Evolutionary conservation across 2,797 vertebrate species (phyloP).

Genomic region (Cuculus canorus): DNA sequence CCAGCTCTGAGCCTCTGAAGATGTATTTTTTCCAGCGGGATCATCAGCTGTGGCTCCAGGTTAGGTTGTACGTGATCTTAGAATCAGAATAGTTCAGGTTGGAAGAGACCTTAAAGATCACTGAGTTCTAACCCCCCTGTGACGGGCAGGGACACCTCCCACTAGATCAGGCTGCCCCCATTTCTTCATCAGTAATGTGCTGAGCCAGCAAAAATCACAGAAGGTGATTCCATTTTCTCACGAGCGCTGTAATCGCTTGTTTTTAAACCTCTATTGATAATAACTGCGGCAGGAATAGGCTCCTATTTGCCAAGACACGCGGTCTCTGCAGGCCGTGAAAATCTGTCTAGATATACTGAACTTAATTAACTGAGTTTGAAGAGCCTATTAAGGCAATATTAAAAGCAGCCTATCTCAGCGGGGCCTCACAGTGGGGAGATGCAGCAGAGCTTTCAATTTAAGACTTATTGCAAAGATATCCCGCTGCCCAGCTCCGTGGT

Average conservation of each 20-base stretch:
- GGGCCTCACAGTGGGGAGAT: slow-evolving; percentile 45
- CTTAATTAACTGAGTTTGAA: slow-evolving; percentile 77
- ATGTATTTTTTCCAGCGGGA: neutral
- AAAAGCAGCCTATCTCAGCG: slow-evolving; percentile 66
- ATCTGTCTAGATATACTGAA: slow-evolving; percentile 64
- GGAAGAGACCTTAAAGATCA: too few species aligned
- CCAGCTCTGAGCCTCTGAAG: neutral
- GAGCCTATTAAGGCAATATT: slow-evolving; percentile 76
- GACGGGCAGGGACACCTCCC: too few species aligned
- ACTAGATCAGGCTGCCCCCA: too few species aligned
- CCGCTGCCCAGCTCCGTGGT: slow-evolving; percentile 13
- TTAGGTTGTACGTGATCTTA: neutral
- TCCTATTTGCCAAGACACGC: slow-evolving; percentile 30
- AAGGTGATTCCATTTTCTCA: slow-evolving; percentile 2
- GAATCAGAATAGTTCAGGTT: too few species aligned
- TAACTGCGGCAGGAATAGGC: neutral
- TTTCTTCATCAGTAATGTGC: neutral
- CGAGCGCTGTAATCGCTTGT: slow-evolving; percentile 12
- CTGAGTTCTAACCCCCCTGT: too few species aligned
- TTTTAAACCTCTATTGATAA: neutral
- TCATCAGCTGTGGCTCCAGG: neutral
- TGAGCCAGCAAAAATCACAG: neutral
- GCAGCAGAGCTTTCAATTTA: slow-evolving; percentile 43
- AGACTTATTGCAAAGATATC: slow-evolving; percentile 42
- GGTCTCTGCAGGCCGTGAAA: slow-evolving; percentile 50